These are phyloP conservation scores for Gnathochromis pfefferi DNA, from an alignment of 2,113 vertebrate species.

Conservation along the genomic window DNA sequence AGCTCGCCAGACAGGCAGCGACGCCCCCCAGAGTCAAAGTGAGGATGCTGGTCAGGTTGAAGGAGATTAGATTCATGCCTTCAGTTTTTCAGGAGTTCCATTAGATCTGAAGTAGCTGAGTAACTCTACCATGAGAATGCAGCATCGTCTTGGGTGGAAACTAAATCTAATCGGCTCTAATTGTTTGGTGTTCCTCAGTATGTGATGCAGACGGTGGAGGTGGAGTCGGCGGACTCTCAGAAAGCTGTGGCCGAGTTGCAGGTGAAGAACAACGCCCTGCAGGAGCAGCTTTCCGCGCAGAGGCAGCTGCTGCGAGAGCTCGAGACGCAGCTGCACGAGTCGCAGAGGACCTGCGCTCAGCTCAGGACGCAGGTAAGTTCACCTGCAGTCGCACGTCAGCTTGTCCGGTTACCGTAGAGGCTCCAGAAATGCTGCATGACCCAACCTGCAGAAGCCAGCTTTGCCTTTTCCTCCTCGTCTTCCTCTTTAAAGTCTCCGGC, in stretches of 20 bases:
- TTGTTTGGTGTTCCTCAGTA: conserved; percentile 56
- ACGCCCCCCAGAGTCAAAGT: conserved; percentile 80
- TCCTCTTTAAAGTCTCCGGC: accelerated
- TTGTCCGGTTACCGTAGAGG: accelerated
- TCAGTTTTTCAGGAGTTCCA: neutral
- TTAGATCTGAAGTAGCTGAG: neutral
- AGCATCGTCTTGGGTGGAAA: neutral
- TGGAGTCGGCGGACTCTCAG: conserved; percentile 78
- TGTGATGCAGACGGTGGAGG: conserved; percentile 79
- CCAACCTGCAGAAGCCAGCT: neutral
- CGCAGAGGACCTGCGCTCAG: conserved; percentile 77
- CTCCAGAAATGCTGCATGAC: neutral
- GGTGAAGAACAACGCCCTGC: conserved; percentile 77
- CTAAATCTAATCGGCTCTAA: neutral
- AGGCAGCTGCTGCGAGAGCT: conserved; percentile 82
- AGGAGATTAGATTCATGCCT: neutral
- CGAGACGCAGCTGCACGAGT: conserved; percentile 85
- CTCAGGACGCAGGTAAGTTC: conserved; percentile 82
- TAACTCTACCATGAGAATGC: neutral
- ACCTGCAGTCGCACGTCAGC: accelerated
- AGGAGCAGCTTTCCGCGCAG: conserved; percentile 87
- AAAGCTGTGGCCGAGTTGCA: conserved; percentile 78
- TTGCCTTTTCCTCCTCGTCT: neutral
- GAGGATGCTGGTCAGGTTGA: conserved; percentile 7
- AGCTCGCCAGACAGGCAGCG: conserved; percentile 72